Base-by-base conservation (phyloP, 92 coral and sea anemone genomes). In the Phenganax marumi region DNA sequence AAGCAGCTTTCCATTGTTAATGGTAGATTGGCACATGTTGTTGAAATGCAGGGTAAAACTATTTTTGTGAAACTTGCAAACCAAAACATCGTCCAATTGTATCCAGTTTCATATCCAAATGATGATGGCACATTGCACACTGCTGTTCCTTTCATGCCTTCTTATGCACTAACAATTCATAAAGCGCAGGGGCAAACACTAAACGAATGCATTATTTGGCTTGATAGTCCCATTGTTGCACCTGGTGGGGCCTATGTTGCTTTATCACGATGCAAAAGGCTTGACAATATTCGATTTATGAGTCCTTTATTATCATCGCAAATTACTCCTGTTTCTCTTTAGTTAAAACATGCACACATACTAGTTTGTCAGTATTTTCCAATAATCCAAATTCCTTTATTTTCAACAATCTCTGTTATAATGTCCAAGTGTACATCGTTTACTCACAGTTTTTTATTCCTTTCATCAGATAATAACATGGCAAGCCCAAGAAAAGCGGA, bases 1-100 rank as follows among this genome's bases (percentile, higher is more conserved):
- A 77, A 77, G 19, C 63, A 56, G 21, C 25, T 22, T 51, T 64
- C 68, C 24, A 46, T 77, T 6, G 76, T 77, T 46, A 77, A 77
- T 49, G 75, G 82, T 8, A 64, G 58, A 13, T 16, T 17, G 76
- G 82, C 69, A 13, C 53, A 52, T 17, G 48, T 77, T 12, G 19
- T 52, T 11, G 13, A 17, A 14, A 12, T 21, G 17, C 7, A 56
- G 25, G 58, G 33, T 43, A 7, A 77, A 43, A 77, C 82, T 17
- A 39, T 55, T 8, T 12, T 54, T 56, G 16, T 77, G 12, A 52
- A 55, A 3, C 47, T 77, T 6, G 7, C 82, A 56, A 55, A 77
- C 33, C 18, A 39, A 12, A 77, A 5, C 82, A 49, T 56, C 24
- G 62, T 8, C 18, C 64, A 55, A 39, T 12, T 56, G 17, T 56